A percentile compares a stretch with the other conserved stretches of the same genome.
Conservation (phyloP, 2,888 invertebrate species). For the Pammene aurita region DNA sequence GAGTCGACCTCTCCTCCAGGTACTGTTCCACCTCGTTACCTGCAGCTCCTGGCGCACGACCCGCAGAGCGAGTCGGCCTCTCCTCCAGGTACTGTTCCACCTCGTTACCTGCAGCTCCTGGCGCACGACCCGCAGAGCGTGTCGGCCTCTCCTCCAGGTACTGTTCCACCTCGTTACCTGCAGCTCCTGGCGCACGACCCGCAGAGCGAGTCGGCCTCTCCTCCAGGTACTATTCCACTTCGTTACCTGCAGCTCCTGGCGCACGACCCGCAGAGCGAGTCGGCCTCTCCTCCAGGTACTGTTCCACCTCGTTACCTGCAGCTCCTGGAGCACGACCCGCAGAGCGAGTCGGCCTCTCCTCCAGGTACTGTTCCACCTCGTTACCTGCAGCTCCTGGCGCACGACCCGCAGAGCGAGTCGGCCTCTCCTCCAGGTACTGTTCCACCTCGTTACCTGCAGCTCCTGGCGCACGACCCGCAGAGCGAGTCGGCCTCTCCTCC, state of each 20-base stretch:
- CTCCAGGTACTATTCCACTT: too few relatives aligned
- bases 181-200: slow-evolving; percentile 99
- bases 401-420: slow-evolving; percentile 95
- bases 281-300: too few relatives aligned
- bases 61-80: too few relatives aligned
- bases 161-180: slow-evolving; percentile 58
- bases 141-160: too few relatives aligned
- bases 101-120: too few relatives aligned
- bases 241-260: slow-evolving; percentile 93
- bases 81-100: too few relatives aligned
- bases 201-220: slow-evolving; percentile 86
- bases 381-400: slow-evolving; percentile 94
- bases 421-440: too few relatives aligned
- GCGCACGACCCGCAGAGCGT: too few relatives aligned
- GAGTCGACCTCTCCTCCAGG: too few relatives aligned
- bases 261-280: slow-evolving; percentile 97
- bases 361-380: too few relatives aligned
- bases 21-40: too few relatives aligned
- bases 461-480: slow-evolving; percentile 99
- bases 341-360: slow-evolving; percentile 85
- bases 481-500: slow-evolving; percentile 84
- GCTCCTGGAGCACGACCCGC: slow-evolving; percentile 99
- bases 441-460: slow-evolving; percentile 79
- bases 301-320: slow-evolving; percentile 70
- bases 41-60: too few relatives aligned